Base-by-base conservation (phyloP, 2,888 invertebrate species). In the Rutpela maculata region DNA sequence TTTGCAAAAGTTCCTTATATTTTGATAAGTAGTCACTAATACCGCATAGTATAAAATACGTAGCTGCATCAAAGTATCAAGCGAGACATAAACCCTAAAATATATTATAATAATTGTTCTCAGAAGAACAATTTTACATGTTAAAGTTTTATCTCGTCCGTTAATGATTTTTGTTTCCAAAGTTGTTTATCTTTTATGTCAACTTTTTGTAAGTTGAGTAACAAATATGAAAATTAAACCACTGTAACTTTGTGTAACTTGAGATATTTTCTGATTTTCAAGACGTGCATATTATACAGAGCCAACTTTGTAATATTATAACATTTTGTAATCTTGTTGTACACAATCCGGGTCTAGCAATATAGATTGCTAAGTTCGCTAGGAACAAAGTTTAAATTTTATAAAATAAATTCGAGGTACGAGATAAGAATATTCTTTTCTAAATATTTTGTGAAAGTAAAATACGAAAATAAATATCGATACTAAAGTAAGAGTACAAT, bases 271-370 rank as follows among this genome's bases (percentile, higher is more conserved):
- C 75, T 78, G 76, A 80, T 80, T 77, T 80, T 71, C 76, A 55
- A 76, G 80, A 81, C 79, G 76, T 84, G 81, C 78, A 81, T 80
- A 77, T 74, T 76, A 79, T 78, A 77, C 68, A 71, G 69, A 79
- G 79, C 78, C 79, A 80, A 81, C 78, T 80, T 78, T 78, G 74
- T 67, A 78, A 79, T 60, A 75, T 76, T 77, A 81, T 81, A 80
- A 80, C 81, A 81, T 80, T 79, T 69, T 65, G 72, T 80, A 83
- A 82, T 81, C 79, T 81, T 76, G 80, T 79, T 80, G 78, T 18
- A 82, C 81, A 83, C 85, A 86, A 86, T 87, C 86, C 86, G 19
- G 31, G 22, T 17, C 38, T 15, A 43, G 43, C 43, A 38, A 65
- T 60, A 60, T 26, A 22, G 22, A 18, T 59, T 59, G 60, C 60